These are phyloP conservation scores for Addax nasomaculatus DNA, from an alignment of 2,113 vertebrate species.

Conservation along the genomic window DNA sequence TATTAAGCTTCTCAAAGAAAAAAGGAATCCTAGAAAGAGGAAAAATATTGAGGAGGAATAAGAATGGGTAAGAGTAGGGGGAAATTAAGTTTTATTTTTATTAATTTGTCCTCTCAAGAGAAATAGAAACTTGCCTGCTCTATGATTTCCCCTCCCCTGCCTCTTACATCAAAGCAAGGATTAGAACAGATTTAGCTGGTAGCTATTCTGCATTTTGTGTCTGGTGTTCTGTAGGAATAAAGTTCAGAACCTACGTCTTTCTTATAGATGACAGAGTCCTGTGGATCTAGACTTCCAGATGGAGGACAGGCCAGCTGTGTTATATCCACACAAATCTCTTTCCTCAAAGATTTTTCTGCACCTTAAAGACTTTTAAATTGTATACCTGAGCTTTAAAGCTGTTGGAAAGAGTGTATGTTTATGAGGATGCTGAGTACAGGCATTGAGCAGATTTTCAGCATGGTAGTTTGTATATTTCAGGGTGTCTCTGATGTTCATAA, in stretches of 20 bases:
- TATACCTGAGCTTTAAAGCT: not conserved
- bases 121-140: conserved; percentile 69
- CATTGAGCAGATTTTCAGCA: not conserved
- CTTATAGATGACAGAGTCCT: rapidly evolving
- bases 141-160: conserved; percentile 11
- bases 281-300: not conserved
- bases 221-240: conserved; percentile 24
- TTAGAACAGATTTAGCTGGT: conserved; percentile 64
- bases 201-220: conserved; percentile 22
- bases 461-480: not conserved
- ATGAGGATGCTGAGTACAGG: not conserved
- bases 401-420: not conserved
- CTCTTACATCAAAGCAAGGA: conserved; percentile 67
- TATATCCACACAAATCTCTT: rapidly evolving
- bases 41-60: conserved; percentile 81
- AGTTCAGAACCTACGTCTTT: not conserved
- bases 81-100: conserved; percentile 81
- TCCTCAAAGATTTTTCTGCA: not conserved
- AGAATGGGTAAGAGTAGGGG: conserved; percentile 70
- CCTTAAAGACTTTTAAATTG: not conserved
- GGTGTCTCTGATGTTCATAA: rapidly evolving
- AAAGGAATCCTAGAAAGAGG: conserved; percentile 72
- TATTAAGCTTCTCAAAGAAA: conserved; percentile 80
- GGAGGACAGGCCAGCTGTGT: not conserved
- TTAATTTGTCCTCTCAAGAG: conserved; percentile 79